A percentile compares a stretch with the other conserved stretches of the same genome.
Conservation (phyloP, 2,888 invertebrate genomes). For the Drosophila paracracens region DNA sequence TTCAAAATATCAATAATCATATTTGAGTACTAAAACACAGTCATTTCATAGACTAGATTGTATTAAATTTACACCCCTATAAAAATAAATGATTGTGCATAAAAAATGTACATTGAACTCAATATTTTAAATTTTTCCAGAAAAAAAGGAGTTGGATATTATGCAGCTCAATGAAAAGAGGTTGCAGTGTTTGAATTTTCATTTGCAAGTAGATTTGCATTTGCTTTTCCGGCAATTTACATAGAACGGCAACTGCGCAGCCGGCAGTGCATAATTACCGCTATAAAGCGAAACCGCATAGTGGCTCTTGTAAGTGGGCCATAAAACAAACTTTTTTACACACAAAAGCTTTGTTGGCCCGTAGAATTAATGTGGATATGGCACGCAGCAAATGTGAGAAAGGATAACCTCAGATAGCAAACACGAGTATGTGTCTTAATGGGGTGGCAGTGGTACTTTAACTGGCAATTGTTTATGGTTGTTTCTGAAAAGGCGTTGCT, state of each 20-base stretch:
- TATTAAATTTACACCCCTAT: no score
- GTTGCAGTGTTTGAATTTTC: conserved; percentile 13
- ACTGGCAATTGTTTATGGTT: background rate
- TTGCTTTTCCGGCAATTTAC: conserved; percentile 45
- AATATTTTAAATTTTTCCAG: background rate
- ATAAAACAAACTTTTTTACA: conserved; percentile 72
- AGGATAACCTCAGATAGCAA: conserved; percentile 18
- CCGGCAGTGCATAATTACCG: conserved; percentile 71
- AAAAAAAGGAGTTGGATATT: background rate
- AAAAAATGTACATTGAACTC: background rate
- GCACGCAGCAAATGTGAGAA: conserved; percentile 65
- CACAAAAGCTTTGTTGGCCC: conserved; percentile 58
- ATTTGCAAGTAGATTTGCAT: conserved; percentile 26
- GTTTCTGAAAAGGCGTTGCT: conserved; percentile 56
- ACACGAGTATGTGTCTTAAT: conserved; percentile 15
- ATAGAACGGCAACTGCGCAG: conserved; percentile 62
- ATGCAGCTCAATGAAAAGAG: conserved; percentile 30
- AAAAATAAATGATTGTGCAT: background rate
- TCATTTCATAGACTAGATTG: background rate
- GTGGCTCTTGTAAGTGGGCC: conserved; percentile 68
- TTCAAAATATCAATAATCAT: background rate
- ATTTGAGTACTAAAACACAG: background rate
- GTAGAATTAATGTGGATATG: conserved; percentile 74
- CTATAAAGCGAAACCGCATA: conserved; percentile 64
- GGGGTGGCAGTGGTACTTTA: background rate